phyloP scores from a whole-genome alignment of 2,113 vertebrate genomes.

The Myotis davidii region DNA sequence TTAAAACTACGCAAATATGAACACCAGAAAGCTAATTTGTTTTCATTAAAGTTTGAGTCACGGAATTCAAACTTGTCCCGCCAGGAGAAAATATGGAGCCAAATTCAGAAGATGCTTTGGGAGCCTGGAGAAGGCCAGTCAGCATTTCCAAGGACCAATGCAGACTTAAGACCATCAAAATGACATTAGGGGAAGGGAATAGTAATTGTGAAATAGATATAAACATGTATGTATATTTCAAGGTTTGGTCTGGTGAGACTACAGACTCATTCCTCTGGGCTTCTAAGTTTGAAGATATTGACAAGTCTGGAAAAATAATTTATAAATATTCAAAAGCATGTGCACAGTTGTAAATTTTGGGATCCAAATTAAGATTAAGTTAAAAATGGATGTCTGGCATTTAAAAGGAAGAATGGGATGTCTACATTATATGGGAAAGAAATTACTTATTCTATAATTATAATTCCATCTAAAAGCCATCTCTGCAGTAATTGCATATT shows the following conservation, averaged over 20 bases:
- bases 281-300: conserved; percentile 6
- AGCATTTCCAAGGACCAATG: conserved; percentile 22
- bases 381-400: not conserved
- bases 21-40: conserved; percentile 73
- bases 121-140: conserved; percentile 22
- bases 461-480: not conserved
- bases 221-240: conserved; percentile 44
- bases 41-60: conserved; percentile 75
- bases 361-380: not conserved
- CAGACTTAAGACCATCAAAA: conserved; percentile 13
- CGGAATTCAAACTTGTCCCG: conserved; percentile 54
- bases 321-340: conserved; percentile 4
- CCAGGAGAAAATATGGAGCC: conserved; percentile 45
- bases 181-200: conserved; percentile 2
- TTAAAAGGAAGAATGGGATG: not conserved
- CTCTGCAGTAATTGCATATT: not conserved
- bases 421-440: not conserved
- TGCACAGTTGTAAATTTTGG: not conserved
- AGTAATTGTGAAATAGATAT: not conserved
- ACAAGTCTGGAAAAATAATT: not conserved
- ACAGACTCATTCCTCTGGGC: not conserved
- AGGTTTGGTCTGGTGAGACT: not conserved
- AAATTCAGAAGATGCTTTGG: conserved; percentile 52
- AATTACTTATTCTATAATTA: not conserved
- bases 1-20: conserved; percentile 68